Conservation (phyloP, 92 coral and sea anemone species). For the Ricordea florida region DNA sequence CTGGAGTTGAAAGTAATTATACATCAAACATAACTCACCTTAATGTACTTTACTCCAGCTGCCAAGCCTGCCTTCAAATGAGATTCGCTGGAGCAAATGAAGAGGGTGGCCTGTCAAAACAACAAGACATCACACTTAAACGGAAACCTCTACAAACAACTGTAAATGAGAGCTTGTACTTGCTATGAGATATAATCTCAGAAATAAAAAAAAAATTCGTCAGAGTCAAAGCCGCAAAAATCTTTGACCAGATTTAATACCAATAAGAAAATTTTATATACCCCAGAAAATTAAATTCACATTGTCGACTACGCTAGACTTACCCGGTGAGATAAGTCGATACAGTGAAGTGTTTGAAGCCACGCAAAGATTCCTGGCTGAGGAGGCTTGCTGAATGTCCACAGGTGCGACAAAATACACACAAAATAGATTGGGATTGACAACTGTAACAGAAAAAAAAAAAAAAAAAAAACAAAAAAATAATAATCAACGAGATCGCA, state of each 20-base stretch:
- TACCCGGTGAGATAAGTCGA: conserved; percentile 76
- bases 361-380: conserved; percentile 80
- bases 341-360: conserved; percentile 80
- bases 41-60: conserved; percentile 68
- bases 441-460: conserved; percentile 16
- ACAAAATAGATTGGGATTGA: conserved; percentile 70
- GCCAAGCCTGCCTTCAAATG: conserved; percentile 60
- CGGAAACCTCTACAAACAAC: no score
- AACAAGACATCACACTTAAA: background rate
- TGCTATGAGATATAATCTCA: no score
- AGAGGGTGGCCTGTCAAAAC: conserved; percentile 48
- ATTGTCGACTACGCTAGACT: no score
- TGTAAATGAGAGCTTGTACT: no score
- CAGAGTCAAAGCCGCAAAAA: no score
- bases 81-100: conserved; percentile 49
- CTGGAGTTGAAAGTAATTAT: no score
- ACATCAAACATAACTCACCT: conserved; percentile 25
- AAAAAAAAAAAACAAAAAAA: no score
- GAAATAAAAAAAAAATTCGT: no score
- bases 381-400: conserved; percentile 63
- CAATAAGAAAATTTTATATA: no score
- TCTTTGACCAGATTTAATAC: no score
- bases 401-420: conserved; percentile 48
- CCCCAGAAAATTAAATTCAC: no score
- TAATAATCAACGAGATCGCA: no score